Percentiles rank a stretch among this genome's conserved stretches.
phyloP scores from a whole-genome alignment of 2,888 invertebrate genomes.

The Boloria euphrosyne region DNA sequence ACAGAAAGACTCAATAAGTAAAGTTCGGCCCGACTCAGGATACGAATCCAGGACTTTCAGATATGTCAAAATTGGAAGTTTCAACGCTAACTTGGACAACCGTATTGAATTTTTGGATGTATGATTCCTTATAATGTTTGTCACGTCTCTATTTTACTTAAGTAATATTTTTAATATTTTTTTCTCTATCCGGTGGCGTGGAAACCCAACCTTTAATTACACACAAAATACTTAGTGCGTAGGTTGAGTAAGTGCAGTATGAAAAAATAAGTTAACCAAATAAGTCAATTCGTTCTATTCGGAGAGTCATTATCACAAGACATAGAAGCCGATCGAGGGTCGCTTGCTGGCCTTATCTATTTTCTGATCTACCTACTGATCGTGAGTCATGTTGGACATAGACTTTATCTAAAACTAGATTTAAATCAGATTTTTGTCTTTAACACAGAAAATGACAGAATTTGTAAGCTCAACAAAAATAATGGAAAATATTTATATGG shows the following conservation, averaged over 20 bases:
- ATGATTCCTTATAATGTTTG: too few species aligned
- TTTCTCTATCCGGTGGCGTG: too few species aligned
- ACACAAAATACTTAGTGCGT: neutral
- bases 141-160: too few species aligned
- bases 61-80: too few species aligned
- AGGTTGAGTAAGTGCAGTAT: neutral
- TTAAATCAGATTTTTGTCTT: constrained; percentile 16
- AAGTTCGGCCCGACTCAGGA: too few species aligned
- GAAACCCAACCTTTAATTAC: neutral
- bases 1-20: too few species aligned
- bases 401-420: constrained; percentile 23
- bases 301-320: constrained; percentile 17
- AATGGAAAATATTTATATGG: too few species aligned
- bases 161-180: too few species aligned
- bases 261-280: neutral
- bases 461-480: neutral
- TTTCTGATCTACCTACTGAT: constrained; percentile 37
- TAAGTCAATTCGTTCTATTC: constrained; percentile 1
- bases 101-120: too few species aligned
- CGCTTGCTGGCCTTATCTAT: constrained; percentile 49
- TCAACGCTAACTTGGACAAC: too few species aligned
- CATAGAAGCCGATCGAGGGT: constrained; percentile 4
- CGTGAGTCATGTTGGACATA: constrained; percentile 20
- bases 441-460: neutral
- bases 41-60: too few species aligned